Percentiles rank a stretch among this genome's conserved stretches.
Conservation (phyloP, 2,888 invertebrate genomes). For the Nomada goodeniana region DNA sequence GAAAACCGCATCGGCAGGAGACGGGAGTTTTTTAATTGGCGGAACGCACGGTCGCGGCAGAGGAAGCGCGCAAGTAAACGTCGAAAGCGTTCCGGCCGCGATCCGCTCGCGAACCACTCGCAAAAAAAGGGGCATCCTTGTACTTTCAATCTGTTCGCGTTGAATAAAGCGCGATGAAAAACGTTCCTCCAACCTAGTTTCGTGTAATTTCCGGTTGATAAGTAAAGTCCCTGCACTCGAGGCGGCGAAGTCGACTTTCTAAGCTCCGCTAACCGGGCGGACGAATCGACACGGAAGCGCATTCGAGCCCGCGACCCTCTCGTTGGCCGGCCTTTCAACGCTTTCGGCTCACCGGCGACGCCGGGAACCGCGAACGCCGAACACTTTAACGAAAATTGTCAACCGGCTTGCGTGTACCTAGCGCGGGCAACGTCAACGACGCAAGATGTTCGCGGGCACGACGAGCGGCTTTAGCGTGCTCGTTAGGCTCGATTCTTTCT, state of each 20-base stretch:
- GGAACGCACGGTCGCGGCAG: slow-evolving; percentile 47
- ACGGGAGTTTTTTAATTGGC: slow-evolving; percentile 58
- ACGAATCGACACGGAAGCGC: slow-evolving; percentile 40
- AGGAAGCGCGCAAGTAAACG: slow-evolving; percentile 53
- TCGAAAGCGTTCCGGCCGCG: slow-evolving; percentile 26
- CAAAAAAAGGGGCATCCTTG: slow-evolving; percentile 37
- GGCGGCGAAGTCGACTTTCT: slow-evolving; percentile 41
- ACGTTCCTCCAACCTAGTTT: slow-evolving; percentile 53
- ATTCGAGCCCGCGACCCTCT: slow-evolving; percentile 13
- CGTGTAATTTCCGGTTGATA: slow-evolving; percentile 58
- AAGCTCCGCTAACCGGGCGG: slow-evolving; percentile 48
- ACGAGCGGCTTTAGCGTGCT: not conserved
- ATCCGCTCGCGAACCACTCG: not conserved
- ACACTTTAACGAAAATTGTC: slow-evolving; percentile 26
- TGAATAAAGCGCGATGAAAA: slow-evolving; percentile 50
- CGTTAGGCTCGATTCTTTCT: slow-evolving; percentile 21
- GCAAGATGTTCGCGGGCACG: slow-evolving; percentile 21
- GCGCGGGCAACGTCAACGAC: not conserved
- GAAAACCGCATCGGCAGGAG: slow-evolving; percentile 43
- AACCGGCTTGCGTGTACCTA: not conserved
- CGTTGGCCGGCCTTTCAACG: slow-evolving; percentile 4
- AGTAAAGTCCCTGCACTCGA: slow-evolving; percentile 43
- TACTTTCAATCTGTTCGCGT: slow-evolving; percentile 46
- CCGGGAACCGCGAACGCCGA: not conserved
- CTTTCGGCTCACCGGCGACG: slow-evolving; percentile 5